Percentiles rank a stretch among this genome's conserved stretches.
Evolutionary conservation across 1,140 invertebrate genomes (phyloP).

Genomic region (Lineus longissimus): DNA sequence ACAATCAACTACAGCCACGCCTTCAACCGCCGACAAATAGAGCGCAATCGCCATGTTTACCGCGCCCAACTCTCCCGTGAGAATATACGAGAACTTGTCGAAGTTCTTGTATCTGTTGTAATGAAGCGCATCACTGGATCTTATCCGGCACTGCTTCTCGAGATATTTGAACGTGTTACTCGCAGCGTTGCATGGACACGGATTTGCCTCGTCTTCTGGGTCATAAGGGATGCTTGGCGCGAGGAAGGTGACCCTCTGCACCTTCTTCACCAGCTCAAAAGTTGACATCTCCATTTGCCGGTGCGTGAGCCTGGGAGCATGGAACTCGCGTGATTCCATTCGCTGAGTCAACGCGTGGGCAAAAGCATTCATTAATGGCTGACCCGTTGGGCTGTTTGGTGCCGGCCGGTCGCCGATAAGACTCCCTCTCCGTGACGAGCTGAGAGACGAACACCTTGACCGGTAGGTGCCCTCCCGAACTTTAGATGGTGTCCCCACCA

Average conservation of each 20-base stretch:
- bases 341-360: too few relatives aligned
- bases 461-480: too few relatives aligned
- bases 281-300: background rate
- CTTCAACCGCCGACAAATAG: background rate
- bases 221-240: background rate
- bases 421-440: too few relatives aligned
- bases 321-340: too few relatives aligned
- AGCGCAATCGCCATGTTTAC: conserved; percentile 1
- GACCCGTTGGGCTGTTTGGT: too few relatives aligned
- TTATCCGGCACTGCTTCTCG: background rate
- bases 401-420: too few relatives aligned
- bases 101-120: background rate
- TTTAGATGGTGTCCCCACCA: too few relatives aligned
- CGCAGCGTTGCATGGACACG: background rate
- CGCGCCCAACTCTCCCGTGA: background rate
- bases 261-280: background rate
- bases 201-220: background rate
- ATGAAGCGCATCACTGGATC: background rate
- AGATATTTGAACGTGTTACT: background rate
- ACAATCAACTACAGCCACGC: conserved; percentile 1
- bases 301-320: too few relatives aligned
- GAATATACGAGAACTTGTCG: conserved; percentile 3
- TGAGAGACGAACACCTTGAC: too few relatives aligned
- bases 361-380: too few relatives aligned
- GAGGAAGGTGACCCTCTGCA: background rate